Evolutionary conservation across 92 coral and sea anemone species (phyloP).

Genomic region (Virgularia gustaviana): DNA sequence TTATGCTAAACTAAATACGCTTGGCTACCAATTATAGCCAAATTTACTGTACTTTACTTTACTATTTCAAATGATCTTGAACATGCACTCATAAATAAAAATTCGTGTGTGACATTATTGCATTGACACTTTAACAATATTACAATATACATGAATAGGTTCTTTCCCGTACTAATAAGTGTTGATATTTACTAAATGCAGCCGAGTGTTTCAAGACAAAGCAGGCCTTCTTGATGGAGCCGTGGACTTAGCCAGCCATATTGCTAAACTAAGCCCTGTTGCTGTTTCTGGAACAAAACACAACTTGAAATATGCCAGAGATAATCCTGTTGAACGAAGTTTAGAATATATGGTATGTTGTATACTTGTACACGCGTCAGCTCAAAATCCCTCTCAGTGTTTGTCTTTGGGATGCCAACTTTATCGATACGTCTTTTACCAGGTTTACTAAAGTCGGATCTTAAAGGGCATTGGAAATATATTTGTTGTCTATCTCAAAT

Average conservation of each 20-base stretch:
- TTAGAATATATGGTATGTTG: slow-evolving; percentile 75
- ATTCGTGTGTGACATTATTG: too few species aligned
- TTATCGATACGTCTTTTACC: neutral
- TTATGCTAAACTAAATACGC: too few species aligned
- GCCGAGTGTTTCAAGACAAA: slow-evolving; percentile 70
- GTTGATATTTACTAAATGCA: slow-evolving; percentile 39
- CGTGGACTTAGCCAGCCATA: slow-evolving; percentile 64
- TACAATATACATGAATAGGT: too few species aligned
- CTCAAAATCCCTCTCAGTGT: neutral
- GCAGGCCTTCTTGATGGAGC: slow-evolving; percentile 68
- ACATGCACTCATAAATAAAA: too few species aligned
- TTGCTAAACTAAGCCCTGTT: slow-evolving; percentile 90
- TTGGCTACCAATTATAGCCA: too few species aligned
- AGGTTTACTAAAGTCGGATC: neutral
- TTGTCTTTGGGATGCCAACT: too few species aligned
- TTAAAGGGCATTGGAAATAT: too few species aligned
- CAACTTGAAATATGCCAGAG: slow-evolving; percentile 88
- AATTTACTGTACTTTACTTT: too few species aligned
- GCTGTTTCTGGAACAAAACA: slow-evolving; percentile 89
- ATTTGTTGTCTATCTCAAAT: too few species aligned
- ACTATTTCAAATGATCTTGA: too few species aligned
- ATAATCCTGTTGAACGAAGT: slow-evolving; percentile 74
- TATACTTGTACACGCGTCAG: neutral
- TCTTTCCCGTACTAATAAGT: too few species aligned
- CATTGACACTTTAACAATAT: too few species aligned